phyloP scores from a whole-genome alignment of 2,113 vertebrate genomes.

The Mustelus asterias region DNA sequence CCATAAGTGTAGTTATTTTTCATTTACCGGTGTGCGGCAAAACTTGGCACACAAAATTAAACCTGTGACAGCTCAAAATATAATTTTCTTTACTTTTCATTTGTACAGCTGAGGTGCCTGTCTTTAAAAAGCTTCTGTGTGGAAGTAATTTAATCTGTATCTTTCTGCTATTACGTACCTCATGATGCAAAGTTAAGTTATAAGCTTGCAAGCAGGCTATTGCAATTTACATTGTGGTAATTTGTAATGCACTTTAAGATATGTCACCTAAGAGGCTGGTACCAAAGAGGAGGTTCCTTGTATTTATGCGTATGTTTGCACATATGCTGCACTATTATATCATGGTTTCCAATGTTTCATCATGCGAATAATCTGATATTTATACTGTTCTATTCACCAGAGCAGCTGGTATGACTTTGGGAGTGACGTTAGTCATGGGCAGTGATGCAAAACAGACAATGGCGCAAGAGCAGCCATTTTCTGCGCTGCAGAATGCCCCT shows the following conservation, averaged over 20 bases:
- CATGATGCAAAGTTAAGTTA: background rate
- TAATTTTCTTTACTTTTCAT: background rate
- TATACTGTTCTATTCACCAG: background rate
- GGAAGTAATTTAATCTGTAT: background rate
- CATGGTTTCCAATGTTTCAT: background rate
- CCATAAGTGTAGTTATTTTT: background rate
- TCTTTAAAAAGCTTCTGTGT: background rate
- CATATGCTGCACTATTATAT: background rate
- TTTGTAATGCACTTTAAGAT: background rate
- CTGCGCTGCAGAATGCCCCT: background rate
- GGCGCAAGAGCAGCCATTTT: background rate
- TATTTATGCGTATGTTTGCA: background rate
- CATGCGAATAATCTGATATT: background rate
- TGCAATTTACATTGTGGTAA: background rate
- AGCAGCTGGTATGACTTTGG: background rate
- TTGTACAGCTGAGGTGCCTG: background rate
- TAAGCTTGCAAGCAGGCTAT: background rate
- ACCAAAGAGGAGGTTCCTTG: background rate
- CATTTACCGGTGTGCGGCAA: background rate
- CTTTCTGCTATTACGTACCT: background rate
- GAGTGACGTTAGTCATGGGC: background rate
- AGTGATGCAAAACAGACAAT: background rate
- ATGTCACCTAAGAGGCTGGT: background rate
- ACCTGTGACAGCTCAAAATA: background rate
- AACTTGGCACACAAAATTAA: background rate